Percentiles rank a stretch among this genome's conserved stretches.
phyloP scores from a whole-genome alignment of 2,888 invertebrate genomes.

The Bhutanitis thaidina region DNA sequence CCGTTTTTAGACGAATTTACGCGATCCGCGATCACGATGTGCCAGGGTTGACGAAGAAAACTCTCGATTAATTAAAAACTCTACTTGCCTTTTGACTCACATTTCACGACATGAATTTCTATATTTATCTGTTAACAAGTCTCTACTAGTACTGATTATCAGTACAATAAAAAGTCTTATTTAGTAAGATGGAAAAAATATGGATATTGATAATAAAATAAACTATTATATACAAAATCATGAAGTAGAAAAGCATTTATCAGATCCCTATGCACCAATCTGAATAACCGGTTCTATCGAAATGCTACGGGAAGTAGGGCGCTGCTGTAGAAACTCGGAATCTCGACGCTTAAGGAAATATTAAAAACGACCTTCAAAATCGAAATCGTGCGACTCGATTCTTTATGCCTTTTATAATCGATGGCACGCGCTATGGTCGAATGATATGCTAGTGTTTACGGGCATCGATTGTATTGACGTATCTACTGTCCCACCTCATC shows the following conservation, averaged over 20 bases:
- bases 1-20: conserved; percentile 46
- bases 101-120: too few species aligned
- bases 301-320: conserved; percentile 57
- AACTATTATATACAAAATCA: too few species aligned
- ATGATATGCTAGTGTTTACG: too few species aligned
- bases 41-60: conserved; percentile 14
- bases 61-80: background rate
- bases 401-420: conserved; percentile 1
- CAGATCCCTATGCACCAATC: conserved; percentile 33
- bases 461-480: too few species aligned
- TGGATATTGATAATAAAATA: too few species aligned
- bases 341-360: conserved; percentile 34
- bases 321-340: conserved; percentile 59
- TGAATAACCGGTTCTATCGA: conserved; percentile 57
- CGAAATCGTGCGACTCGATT: conserved; percentile 29
- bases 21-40: conserved; percentile 28
- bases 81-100: too few species aligned
- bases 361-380: conserved; percentile 59
- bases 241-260: too few species aligned
- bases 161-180: too few species aligned
- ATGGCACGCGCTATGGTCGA: background rate
- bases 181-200: too few species aligned
- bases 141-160: too few species aligned
- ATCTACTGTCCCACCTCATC: too few species aligned
- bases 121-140: too few species aligned